Base-by-base conservation (phyloP, 2,113 vertebrate species). In the Perca fluviatilis region DNA sequence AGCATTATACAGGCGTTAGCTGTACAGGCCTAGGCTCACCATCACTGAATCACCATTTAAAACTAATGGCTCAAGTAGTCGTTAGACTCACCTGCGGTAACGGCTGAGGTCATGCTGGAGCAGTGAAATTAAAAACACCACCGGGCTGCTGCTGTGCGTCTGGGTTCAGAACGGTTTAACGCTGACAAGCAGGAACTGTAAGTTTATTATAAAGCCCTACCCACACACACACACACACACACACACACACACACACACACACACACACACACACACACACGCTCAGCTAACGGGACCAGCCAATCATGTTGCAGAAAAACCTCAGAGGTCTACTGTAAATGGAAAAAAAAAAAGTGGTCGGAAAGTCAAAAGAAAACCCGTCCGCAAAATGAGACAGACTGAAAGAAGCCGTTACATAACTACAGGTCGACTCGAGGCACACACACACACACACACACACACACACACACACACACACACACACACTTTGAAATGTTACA, bases 41-140 rank as follows among this genome's bases (percentile, higher is more conserved):
- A 79, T 73, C 57, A 50, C 46, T n/a, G 16, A 15, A 33, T 68
- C 58, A 23, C 53, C 27, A 43, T 64, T 77, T n/a, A 16, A 84
- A 79, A 64, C 51, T 56, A 84, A 76, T 66, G 58, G 30, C 12
- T 86, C 15, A 50, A 81, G 57, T 4, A 36, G 72, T 57, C 6
- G 51, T n/a, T 40, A 68, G 58, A 88, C 93, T 93, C 83, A 96
- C 95, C 94, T 78, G 83, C 36, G 51, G 10, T 66, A 13, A 83
- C 62, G 61, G 88, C 54, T 82, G 91, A 78, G 36, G 92, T 85
- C 94, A 95, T 95, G 54, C 4, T 85, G 74, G 25, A 60, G 16
- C 23, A 57, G 50, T 56, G 74, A 60, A 74, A 62, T 43, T 15
- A 36, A 77, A 77, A 78, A 56, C 49, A 25, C 62, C 69, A 77